Evolutionary conservation across 2,888 invertebrate species (phyloP), one percentile per base, ranked within the genome.

Genomic region (Conus canariensis): DNA sequence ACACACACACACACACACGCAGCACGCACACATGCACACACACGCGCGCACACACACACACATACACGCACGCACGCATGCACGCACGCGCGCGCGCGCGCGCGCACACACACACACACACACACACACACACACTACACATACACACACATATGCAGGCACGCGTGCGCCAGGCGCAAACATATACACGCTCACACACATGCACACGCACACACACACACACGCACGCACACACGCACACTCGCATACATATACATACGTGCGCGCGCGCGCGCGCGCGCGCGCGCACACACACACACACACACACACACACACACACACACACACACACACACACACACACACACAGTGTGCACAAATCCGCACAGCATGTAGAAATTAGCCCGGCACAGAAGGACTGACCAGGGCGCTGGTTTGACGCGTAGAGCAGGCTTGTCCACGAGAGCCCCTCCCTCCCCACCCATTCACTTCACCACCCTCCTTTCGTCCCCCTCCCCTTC

Each of bases 71-170:
- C 70, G 7, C 70, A 70, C 70, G 7, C 70, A 22, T n/a, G 7
- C 70, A 22, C 70, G 7, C 70, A 70, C 7, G 16, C 60, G 16
- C 60, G 16, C 60, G 4, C 60, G 2, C 60, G 2, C 7, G 2
- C 60, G 2, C 60, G 2, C 7, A 6, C 60, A 64, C 7, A 64
- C 60, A 64, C 60, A 64, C 60, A 22, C 70, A 70, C 70, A 70
- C 70, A 70, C 70, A 70, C 70, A 70, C 70, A 70, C 70, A 70
- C 70, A 70, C 70, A 70, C 60, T n/a, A 70, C 70, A 70, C 70
- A 70, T n/a, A 70, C 70, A 70, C 70, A 70, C 70, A 70, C n/a
- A 14, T 8, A 70, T 1, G 19, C 22, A 70, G 6, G 7, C 70
- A 70, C n/a, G 7, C 70, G 2, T 30, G 30, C 30, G 2, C 30